Conservation (phyloP, 2,888 invertebrate species). For the Eremobia ochroleuca region DNA sequence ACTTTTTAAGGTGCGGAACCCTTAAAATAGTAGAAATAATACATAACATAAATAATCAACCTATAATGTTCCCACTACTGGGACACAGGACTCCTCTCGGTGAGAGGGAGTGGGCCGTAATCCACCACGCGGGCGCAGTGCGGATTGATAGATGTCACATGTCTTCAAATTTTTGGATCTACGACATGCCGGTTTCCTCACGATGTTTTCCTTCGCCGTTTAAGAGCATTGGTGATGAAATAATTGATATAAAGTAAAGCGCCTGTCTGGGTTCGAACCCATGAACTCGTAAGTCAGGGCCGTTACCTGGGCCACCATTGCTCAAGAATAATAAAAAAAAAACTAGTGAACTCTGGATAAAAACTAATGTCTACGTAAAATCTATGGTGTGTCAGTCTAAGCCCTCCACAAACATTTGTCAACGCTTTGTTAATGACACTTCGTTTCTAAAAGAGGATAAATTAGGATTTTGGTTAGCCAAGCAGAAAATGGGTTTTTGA, state of each 20-base stretch:
- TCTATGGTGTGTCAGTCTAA: background rate
- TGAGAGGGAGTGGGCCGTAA: background rate
- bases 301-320: background rate
- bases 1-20: too few relatives aligned
- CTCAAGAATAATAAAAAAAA: background rate
- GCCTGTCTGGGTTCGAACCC: too few relatives aligned
- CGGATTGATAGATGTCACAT: background rate
- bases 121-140: background rate
- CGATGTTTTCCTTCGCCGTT: too few relatives aligned
- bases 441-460: constrained; percentile 27
- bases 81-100: background rate
- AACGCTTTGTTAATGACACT: constrained; percentile 41
- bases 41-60: background rate
- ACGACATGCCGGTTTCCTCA: too few relatives aligned
- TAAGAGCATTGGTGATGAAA: too few relatives aligned
- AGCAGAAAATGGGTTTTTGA: constrained; percentile 39
- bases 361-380: background rate
- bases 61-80: background rate
- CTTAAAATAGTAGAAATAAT: background rate
- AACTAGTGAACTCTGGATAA: background rate
- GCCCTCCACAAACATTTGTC: constrained; percentile 22
- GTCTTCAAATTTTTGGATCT: background rate
- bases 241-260: too few relatives aligned
- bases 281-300: background rate
- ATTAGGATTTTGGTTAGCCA: constrained; percentile 24